These are phyloP conservation scores for Todus mexicanus DNA, from an alignment of 2,797 vertebrate species.

Conservation along the genomic window DNA sequence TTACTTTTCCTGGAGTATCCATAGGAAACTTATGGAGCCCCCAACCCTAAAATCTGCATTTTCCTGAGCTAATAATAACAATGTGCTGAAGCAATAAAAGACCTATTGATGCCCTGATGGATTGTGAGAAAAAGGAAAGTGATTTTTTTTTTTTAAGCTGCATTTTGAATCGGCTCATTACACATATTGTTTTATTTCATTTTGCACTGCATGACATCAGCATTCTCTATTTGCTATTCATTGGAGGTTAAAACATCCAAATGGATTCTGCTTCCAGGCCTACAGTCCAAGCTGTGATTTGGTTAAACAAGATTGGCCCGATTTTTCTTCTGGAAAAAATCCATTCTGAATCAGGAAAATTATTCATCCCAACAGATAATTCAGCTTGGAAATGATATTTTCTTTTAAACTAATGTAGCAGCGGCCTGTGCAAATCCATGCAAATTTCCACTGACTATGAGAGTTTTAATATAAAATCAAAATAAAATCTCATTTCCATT, in stretches of 20 bases:
- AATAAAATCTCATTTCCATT: background rate
- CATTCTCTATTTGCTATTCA: constrained; percentile 32
- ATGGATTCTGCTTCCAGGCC: constrained; percentile 16
- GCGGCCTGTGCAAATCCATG: background rate
- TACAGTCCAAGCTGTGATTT: constrained; percentile 15
- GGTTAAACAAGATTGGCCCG: constrained; percentile 6
- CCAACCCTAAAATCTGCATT: background rate
- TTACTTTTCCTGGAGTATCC: background rate
- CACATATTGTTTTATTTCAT: constrained; percentile 40
- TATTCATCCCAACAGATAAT: constrained; percentile 18
- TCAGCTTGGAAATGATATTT: background rate
- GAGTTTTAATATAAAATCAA: background rate
- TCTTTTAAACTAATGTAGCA: background rate
- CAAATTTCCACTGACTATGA: background rate
- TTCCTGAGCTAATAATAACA: constrained; percentile 14
- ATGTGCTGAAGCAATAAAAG: background rate
- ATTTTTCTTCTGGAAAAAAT: constrained; percentile 41
- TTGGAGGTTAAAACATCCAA: constrained; percentile 39
- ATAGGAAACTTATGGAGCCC: background rate
- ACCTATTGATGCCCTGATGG: background rate
- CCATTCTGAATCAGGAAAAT: constrained; percentile 54
- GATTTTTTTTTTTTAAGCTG: background rate
- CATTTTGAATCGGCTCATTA: constrained; percentile 51
- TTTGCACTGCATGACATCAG: constrained; percentile 24
- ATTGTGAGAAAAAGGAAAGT: background rate